Evolutionary conservation across 2,888 invertebrate species (phyloP), one percentile per base, ranked within the genome.

Genomic region (Xestia sexstrigata): DNA sequence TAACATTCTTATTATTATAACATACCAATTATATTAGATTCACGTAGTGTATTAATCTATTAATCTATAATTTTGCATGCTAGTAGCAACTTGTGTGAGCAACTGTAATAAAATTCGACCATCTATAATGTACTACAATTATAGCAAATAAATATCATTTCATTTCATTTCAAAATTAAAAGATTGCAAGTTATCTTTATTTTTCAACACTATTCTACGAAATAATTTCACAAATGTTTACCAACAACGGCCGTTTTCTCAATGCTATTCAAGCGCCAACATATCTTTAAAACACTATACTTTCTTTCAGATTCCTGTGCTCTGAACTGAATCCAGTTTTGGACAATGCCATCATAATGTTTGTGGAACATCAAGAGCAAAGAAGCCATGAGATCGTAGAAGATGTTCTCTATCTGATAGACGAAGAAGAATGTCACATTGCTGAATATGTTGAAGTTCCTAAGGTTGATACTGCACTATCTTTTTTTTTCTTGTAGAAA

Each of bases 371-470:
- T 85, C 98, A 98, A 92, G 96, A 97, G 74, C 95, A 97, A 55
- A 95, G 97, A 68, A 93, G 97, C 65, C 97, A 97, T 90, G 94
- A 94, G 68, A 97, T 98, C 1, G 96, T 97, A n/a, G 98, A 98
- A 80, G 98, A 98, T 85, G 98, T 97, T 0, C 91, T 98, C 1
- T 97, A 97, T 84, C 94, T 98, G 39, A 93, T 98, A 6, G 97
- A 98, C 80, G 98, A 98, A 89, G 95, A 97, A 17, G 97, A 98
- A 69, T 97, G 97, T 71, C 95, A 96, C 26, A 92, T 98, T 63
- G 97, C 98, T 0, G 98, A 98, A 90, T 98, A 98, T 87, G 97
- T 99, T 5, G 99, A 99, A 94, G 99, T 99, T 1, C 99, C 99
- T 0, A 99, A 99, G 97, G 97, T 97, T 80, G 11, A 66, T 73